Conservation (phyloP, 2,888 invertebrate genomes). For the Folsomia candida region DNA sequence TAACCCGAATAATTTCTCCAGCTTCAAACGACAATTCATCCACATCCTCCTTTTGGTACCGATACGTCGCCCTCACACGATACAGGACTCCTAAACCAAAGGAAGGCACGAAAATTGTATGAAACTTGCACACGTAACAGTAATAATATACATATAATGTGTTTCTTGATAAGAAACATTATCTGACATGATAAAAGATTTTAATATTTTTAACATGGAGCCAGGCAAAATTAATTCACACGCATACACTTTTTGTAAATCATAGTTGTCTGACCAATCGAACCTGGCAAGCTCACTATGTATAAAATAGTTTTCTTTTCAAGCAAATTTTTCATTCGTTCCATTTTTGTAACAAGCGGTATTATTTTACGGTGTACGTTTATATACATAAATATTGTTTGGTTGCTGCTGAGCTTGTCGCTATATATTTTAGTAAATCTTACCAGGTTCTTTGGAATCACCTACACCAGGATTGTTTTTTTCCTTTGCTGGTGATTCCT, state of each 20-base stretch:
- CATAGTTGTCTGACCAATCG: not conserved
- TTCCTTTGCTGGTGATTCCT: constrained; percentile 34
- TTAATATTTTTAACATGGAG: not conserved
- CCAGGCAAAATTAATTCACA: not conserved
- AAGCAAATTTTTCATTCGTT: not conserved
- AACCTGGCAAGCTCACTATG: not conserved
- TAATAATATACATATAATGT: not conserved
- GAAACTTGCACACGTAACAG: not conserved
- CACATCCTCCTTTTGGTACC: constrained; percentile 90
- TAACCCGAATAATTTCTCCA: constrained; percentile 88
- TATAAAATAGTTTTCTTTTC: not conserved
- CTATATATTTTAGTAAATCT: no score
- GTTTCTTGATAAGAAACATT: no score
- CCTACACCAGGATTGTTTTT: constrained; percentile 8
- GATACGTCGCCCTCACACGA: constrained; percentile 93
- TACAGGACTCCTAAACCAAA: constrained; percentile 87
- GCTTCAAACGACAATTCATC: constrained; percentile 95
- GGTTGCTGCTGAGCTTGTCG: no score
- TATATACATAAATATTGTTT: no score
- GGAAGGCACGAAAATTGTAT: constrained; percentile 31
- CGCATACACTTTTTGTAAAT: not conserved
- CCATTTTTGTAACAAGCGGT: not conserved
- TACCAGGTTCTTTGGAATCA: constrained; percentile 38
- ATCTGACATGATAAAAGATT: no score
- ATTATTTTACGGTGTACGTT: not conserved